Percentiles rank a stretch among this genome's conserved stretches.
phyloP scores from a whole-genome alignment of 2,113 vertebrate genomes.

The Ellobius talpinus region DNA sequence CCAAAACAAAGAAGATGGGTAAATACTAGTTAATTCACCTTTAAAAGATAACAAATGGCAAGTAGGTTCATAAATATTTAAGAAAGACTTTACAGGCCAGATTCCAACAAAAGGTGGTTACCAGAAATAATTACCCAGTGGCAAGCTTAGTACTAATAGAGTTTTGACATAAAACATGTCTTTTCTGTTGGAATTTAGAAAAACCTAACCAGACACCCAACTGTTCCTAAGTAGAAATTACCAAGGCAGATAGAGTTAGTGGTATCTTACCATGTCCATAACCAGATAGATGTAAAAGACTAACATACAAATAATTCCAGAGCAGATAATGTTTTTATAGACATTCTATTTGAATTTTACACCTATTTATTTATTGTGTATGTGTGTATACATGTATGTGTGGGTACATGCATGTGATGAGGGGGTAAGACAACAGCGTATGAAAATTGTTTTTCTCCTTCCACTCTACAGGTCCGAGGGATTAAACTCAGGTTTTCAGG shows the following conservation, averaged over 20 bases:
- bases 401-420: too few relatives aligned
- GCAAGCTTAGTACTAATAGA: background rate
- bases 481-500: background rate
- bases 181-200: slow-evolving; percentile 29
- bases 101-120: slow-evolving; percentile 26
- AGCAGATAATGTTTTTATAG: slow-evolving; percentile 70
- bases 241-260: slow-evolving; percentile 37
- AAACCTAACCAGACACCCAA: slow-evolving; percentile 41
- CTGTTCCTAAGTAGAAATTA: slow-evolving; percentile 66
- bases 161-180: background rate
- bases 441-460: too few relatives aligned
- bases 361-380: background rate
- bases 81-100: background rate
- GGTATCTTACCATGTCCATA: slow-evolving; percentile 67
- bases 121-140: background rate
- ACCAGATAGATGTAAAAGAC: slow-evolving; percentile 73
- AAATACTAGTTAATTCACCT: background rate
- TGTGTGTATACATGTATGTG: background rate
- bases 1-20: background rate
- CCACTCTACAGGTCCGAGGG: background rate
- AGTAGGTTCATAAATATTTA: background rate
- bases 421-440: too few relatives aligned
- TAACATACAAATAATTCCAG: slow-evolving; percentile 80
- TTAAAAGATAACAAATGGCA: background rate
- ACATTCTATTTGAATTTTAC: slow-evolving; percentile 52